These are phyloP conservation scores for Heliconius eleuchia DNA, from an alignment of 1,140 invertebrate genomes.

Conservation along the genomic window DNA sequence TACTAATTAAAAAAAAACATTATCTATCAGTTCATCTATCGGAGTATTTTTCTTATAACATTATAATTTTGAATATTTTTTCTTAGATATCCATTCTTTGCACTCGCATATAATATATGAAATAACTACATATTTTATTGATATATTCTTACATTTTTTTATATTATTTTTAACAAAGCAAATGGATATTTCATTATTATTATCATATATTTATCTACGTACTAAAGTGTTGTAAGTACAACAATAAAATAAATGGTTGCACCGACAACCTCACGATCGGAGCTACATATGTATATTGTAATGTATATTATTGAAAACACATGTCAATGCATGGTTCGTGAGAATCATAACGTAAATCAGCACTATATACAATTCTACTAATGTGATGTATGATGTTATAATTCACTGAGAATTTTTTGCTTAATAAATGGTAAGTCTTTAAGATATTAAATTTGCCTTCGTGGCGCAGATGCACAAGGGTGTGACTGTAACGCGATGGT, in stretches of 20 bases:
- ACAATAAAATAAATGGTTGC: slow-evolving; percentile 42
- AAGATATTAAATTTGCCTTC: no score
- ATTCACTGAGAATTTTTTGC: not conserved
- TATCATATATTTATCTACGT: not conserved
- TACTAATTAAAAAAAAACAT: not conserved
- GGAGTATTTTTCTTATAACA: no score
- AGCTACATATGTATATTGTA: slow-evolving; percentile 14
- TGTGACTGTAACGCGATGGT: no score
- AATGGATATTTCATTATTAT: not conserved
- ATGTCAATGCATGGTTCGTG: slow-evolving; percentile 31
- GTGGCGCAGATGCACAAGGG: no score
- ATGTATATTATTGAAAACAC: slow-evolving; percentile 39
- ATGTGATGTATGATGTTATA: not conserved
- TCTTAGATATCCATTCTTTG: no score
- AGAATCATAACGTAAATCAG: slow-evolving; percentile 25
- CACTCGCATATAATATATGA: no score
- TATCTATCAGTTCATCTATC: no score
- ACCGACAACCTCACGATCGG: not conserved
- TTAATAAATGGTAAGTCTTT: no score
- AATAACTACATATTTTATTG: no score
- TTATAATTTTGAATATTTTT: no score
- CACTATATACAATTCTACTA: slow-evolving; percentile 22
- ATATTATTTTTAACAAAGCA: not conserved
- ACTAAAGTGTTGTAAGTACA: not conserved
- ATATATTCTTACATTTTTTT: no score